phyloP scores from a whole-genome alignment of 2,113 vertebrate species.

The Turdus rufiventris region DNA sequence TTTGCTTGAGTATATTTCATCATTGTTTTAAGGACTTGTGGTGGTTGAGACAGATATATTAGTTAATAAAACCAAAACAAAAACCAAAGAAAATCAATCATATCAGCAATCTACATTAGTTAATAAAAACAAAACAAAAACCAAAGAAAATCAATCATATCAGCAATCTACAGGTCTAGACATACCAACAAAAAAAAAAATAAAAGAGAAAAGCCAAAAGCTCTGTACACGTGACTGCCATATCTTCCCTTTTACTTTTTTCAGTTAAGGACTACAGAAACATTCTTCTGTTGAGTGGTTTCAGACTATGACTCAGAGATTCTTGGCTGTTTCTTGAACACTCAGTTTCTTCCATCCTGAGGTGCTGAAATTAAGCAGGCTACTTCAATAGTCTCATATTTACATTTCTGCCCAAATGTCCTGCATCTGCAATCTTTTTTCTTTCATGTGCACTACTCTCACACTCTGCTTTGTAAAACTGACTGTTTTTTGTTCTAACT shows the following conservation, averaged over 20 bases:
- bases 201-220: background rate
- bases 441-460: background rate
- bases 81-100: background rate
- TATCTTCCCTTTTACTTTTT: background rate
- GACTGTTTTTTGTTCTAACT: accelerated
- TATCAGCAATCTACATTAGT: background rate
- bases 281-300: background rate
- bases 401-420: background rate
- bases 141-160: background rate
- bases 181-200: background rate
- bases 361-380: background rate
- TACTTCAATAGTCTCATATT: background rate
- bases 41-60: background rate
- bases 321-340: background rate
- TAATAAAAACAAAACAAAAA: background rate
- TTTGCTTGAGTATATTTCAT: background rate
- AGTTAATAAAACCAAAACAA: background rate
- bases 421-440: background rate
- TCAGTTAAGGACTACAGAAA: background rate
- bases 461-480: background rate
- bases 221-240: accelerated
- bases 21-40: background rate
- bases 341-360: background rate
- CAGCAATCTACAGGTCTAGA: background rate
- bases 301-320: background rate